Percentiles rank a stretch among this genome's conserved stretches.
These are phyloP conservation scores for Cosmia trapezina DNA, from an alignment of 2,888 invertebrate species.

Conservation along the genomic window DNA sequence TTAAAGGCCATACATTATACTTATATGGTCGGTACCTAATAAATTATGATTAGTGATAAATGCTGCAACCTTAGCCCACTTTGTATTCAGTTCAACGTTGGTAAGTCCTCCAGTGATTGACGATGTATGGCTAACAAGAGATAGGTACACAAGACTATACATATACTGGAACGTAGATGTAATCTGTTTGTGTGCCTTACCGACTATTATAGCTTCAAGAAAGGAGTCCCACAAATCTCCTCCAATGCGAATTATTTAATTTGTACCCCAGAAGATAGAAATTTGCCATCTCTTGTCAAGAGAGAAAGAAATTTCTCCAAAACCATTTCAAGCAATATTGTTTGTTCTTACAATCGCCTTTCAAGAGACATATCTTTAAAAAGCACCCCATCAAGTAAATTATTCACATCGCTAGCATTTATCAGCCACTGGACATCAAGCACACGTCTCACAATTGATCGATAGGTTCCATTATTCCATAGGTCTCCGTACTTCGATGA, in stretches of 20 bases:
- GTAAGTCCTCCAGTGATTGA: conserved; percentile 16
- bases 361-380: background rate
- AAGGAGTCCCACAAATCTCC: too few species aligned
- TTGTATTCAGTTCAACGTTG: conserved; percentile 50
- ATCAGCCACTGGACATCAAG: conserved; percentile 3
- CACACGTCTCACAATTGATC: conserved; percentile 45
- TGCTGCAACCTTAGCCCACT: conserved; percentile 59
- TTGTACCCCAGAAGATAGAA: background rate
- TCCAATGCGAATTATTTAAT: background rate
- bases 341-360: background rate
- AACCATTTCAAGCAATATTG: background rate
- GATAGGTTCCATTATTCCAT: conserved; percentile 19
- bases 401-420: conserved; percentile 6
- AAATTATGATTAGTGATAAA: conserved; percentile 66
- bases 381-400: background rate
- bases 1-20: conserved; percentile 41
- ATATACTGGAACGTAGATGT: conserved; percentile 1
- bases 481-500: conserved; percentile 37
- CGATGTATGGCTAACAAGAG: conserved; percentile 7
- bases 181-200: background rate
- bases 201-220: background rate
- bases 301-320: background rate
- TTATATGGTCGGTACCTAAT: conserved; percentile 58
- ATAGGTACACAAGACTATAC: background rate
- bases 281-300: background rate